Conservation (phyloP, 2,797 vertebrate genomes). For the Philypnodon macrostomus region DNA sequence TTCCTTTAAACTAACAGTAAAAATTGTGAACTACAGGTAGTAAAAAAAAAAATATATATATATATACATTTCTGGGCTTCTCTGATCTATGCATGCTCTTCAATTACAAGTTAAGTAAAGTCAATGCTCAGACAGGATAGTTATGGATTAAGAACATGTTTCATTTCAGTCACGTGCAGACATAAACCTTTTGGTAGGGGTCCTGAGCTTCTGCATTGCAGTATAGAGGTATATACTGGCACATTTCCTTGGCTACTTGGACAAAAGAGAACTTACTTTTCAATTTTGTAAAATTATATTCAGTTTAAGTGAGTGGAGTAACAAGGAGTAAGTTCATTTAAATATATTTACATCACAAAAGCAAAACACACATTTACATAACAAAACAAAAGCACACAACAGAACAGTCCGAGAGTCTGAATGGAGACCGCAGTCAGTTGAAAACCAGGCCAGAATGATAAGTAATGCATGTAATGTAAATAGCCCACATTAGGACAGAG, state of each 20-base stretch:
- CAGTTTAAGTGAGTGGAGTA: slow-evolving; percentile 3
- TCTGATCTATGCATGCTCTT: too few species aligned
- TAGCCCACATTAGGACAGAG: slow-evolving; percentile 28
- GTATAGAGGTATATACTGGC: too few species aligned
- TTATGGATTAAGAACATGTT: too few species aligned
- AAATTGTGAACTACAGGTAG: too few species aligned
- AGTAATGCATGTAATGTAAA: slow-evolving; percentile 23
- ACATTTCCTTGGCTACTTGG: slow-evolving; percentile 35
- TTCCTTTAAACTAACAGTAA: too few species aligned
- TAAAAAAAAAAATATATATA: background rate
- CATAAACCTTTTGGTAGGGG: too few species aligned
- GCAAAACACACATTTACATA: too few species aligned
- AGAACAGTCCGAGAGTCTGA: background rate
- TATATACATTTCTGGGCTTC: too few species aligned
- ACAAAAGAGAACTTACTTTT: slow-evolving; percentile 5
- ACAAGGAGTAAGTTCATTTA: background rate
- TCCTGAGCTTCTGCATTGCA: too few species aligned
- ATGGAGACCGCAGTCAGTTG: background rate
- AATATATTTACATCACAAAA: slow-evolving; percentile 5
- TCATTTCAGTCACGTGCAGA: too few species aligned
- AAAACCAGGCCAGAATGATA: slow-evolving; percentile 1
- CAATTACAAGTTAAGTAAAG: too few species aligned
- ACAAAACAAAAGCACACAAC: slow-evolving; percentile 1
- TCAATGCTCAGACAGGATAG: too few species aligned
- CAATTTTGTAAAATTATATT: slow-evolving; percentile 18